These are phyloP conservation scores for Drosophila mojavensis DNA, from an alignment of 1,140 invertebrate species.

Conservation along the genomic window DNA sequence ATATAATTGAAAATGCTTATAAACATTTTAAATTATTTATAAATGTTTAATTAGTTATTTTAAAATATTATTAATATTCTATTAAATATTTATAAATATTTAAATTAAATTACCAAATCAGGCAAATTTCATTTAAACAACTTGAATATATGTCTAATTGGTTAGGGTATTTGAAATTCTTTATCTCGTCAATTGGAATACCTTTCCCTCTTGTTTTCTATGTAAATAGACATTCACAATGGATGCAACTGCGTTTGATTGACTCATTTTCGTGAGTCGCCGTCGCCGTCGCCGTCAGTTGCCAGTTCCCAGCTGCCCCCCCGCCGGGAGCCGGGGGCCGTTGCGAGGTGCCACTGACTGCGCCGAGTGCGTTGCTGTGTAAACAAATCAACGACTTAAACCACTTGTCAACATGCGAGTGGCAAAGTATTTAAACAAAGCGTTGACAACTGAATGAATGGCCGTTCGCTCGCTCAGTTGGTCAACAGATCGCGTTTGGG, in stretches of 20 bases:
- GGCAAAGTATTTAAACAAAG: slow-evolving; percentile 81
- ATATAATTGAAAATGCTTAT: too few relatives aligned
- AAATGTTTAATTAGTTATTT: too few relatives aligned
- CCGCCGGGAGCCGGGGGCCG: neutral
- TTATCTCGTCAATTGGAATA: neutral
- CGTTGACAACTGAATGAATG: slow-evolving; percentile 81
- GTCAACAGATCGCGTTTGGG: slow-evolving; percentile 30
- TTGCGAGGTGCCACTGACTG: slow-evolving; percentile 23
- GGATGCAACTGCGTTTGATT: slow-evolving; percentile 67
- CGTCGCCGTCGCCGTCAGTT: slow-evolving; percentile 8
- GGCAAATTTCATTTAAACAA: too few relatives aligned
- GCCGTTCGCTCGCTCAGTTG: slow-evolving; percentile 52
- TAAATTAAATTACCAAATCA: too few relatives aligned
- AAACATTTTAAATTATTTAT: too few relatives aligned
- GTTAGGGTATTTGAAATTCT: slow-evolving; percentile 18
- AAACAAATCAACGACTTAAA: slow-evolving; percentile 83
- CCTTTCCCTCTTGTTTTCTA: slow-evolving; percentile 30
- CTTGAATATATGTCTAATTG: too few relatives aligned
- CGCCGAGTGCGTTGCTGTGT: slow-evolving; percentile 48
- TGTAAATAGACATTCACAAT: slow-evolving; percentile 60
- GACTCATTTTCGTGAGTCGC: slow-evolving; percentile 74
- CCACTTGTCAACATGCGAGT: slow-evolving; percentile 81
- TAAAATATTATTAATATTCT: too few relatives aligned
- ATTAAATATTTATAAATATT: too few relatives aligned
- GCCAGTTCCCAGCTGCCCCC: slow-evolving; percentile 6